Base-by-base conservation (phyloP, 1,140 invertebrate genomes). In the Bombus polaris region DNA sequence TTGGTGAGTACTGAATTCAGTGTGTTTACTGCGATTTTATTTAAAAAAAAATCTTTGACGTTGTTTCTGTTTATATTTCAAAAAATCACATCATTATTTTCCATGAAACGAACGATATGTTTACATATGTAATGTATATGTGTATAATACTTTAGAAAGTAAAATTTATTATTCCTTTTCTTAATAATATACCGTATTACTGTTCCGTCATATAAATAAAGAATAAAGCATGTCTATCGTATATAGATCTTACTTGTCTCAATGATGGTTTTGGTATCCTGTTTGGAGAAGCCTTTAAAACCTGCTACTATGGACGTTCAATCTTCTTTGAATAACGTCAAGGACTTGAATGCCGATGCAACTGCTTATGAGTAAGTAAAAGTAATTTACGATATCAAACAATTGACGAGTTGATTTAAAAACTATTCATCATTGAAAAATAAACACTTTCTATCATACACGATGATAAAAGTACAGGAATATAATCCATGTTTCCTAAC, bases 301-400 rank as follows among this genome's bases (percentile, higher is more conserved):
- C 59, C 74, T 25, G n/a, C 15, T 4, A 37, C 8, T 8, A 22
- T 8, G 15, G 74, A 77, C 6, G 2, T 4, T 44, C 28, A 70
- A 18, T 35, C 35, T 25, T 2, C n/a, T 22, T 5, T 10, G 28
- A 57, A 57, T 3, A 39, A 53, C 28, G 42, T 5, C n/a, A 83
- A 83, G 13, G 81, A 83, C 39, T 70, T 83, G 70, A 65, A 83
- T 3, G 73, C 81, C 25, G 81, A 83, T 28, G 73, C 81, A 12
- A 37, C 15, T 3, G 2, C 32, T 13, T n/a, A 18, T 28, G 81
- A 73, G 81, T 83, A 83, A 32, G 53, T 37, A 37, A 22, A 32
- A 65, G 42, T 68, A 76, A 65, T 74, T 53, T 8, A 53, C 47
- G 18, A 53, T 53, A 53, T 53, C 1, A 22, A 53, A 53, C 47